Conservation (phyloP, 2,888 invertebrate species). For the Tinea pellionella region DNA sequence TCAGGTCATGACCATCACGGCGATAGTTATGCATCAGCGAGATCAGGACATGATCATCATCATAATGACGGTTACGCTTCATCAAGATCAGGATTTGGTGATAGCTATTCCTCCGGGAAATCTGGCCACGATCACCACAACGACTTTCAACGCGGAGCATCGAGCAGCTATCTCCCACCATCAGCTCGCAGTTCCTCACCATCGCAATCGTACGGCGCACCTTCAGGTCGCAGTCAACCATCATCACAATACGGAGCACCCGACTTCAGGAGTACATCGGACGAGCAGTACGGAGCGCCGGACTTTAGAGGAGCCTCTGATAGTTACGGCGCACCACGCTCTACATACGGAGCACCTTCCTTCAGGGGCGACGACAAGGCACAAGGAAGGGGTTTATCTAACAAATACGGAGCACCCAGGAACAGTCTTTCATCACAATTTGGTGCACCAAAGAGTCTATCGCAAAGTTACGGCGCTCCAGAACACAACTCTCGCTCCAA, state of each 20-base stretch:
- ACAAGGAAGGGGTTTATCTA: constrained; percentile 22
- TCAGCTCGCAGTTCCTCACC: neutral
- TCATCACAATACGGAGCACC: constrained; percentile 10
- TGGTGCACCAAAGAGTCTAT: constrained; percentile 23
- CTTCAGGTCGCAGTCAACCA: neutral
- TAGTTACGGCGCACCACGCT: neutral
- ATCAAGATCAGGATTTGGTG: neutral
- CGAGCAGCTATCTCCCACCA: neutral
- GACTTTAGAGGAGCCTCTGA: constrained; percentile 15
- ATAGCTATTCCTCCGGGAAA: constrained; percentile 19
- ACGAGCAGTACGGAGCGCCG: constrained; percentile 27
- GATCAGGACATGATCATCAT: no score
- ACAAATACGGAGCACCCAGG: constrained; percentile 34
- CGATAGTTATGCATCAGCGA: no score
- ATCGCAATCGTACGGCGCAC: neutral
- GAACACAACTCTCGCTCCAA: neutral
- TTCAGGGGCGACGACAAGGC: constrained; percentile 15
- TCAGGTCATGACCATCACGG: constrained; percentile 28
- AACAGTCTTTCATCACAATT: constrained; percentile 26
- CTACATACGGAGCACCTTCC: neutral
- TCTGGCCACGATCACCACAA: neutral
- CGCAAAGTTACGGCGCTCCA: neutral
- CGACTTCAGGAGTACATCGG: constrained; percentile 16
- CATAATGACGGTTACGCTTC: neutral
- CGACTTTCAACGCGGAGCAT: neutral